Base-by-base conservation (phyloP, 2,113 vertebrate species). In the Gasterosteus aculeatus region DNA sequence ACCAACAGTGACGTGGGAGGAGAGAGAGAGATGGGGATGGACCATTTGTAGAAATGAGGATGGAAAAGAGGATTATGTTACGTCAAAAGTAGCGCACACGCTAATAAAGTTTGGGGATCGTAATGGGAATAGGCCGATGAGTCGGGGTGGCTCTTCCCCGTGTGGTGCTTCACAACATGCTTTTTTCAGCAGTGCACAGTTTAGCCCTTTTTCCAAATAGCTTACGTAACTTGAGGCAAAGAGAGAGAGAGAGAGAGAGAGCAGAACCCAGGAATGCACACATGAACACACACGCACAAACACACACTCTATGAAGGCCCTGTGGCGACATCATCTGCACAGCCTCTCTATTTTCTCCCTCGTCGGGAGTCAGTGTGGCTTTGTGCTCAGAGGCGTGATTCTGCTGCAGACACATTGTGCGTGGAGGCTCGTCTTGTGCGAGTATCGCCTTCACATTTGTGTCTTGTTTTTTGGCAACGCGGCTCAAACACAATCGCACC, bases 61-160 rank as follows among this genome's bases (percentile, higher is more conserved):
- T 61, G 85, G 84, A 75, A 83, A 89, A 87, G 77, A 80, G 74
- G 87, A 89, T 89, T 90, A 88, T 33, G 59, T 14, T 54, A 33
- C 38, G 41, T 77, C 58, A 65, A 84, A 88, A 83, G 42, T 87
- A 87, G 31, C 77, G 75, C 3, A 11, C 58, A 75, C 38, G 56
- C 83, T 31, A 65, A 35, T 59, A 58, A 72, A 1, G 71, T 70
- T 85, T 60, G 46, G 54, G 63, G 26, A 75, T 83, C 29, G 41
- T 64, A 41, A 58, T 53, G 31, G 14, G n/a, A 58, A 35, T 16
- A 44, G 42, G 78, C 26, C 44, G 39, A 31, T 15, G 59, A 46
- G 41, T 49, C 58, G 42, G 2, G 69, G 38, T 12, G 47, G 41
- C 7, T 51, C 41, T 12, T 49, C 10, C 22, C 31, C 35, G 38